Conservation (phyloP, 2,888 invertebrate genomes). For the Lathronympha strigana region DNA sequence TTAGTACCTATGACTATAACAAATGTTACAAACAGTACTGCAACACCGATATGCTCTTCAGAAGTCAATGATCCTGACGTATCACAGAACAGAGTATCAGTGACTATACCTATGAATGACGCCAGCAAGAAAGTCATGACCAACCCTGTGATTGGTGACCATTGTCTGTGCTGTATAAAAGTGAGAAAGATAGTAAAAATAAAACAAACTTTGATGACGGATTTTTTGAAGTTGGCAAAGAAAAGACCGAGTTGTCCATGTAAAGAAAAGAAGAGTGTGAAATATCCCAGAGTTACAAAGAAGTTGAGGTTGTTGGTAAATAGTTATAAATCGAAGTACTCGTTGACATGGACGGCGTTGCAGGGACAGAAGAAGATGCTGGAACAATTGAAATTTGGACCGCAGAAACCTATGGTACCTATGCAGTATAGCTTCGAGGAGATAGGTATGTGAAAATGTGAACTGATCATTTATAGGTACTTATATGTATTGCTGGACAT, state of each 20-base stretch:
- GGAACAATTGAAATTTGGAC: constrained; percentile 13
- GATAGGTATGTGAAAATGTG: constrained; percentile 63
- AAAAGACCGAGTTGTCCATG: constrained; percentile 57
- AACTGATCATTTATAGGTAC: no score
- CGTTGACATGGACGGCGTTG: constrained; percentile 51
- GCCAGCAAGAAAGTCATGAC: background rate
- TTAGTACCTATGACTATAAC: constrained; percentile 55
- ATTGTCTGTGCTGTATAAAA: constrained; percentile 68
- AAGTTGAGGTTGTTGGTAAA: constrained; percentile 62
- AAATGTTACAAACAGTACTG: constrained; percentile 47
- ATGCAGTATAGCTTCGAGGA: constrained; percentile 53
- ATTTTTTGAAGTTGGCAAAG: constrained; percentile 58
- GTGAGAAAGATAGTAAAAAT: constrained; percentile 59
- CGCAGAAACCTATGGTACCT: background rate
- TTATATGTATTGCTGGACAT: no score
- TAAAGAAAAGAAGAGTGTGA: constrained; percentile 47
- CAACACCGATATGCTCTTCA: constrained; percentile 48
- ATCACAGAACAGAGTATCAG: background rate
- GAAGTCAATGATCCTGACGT: constrained; percentile 24
- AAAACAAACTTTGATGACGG: constrained; percentile 63
- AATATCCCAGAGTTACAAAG: constrained; percentile 61
- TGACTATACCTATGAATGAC: background rate
- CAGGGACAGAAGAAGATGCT: constrained; percentile 48
- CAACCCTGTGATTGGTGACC: constrained; percentile 45
- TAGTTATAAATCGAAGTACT: constrained; percentile 54